Conservation (phyloP, 2,888 invertebrate genomes). For the Alloscopus bannaensis region DNA sequence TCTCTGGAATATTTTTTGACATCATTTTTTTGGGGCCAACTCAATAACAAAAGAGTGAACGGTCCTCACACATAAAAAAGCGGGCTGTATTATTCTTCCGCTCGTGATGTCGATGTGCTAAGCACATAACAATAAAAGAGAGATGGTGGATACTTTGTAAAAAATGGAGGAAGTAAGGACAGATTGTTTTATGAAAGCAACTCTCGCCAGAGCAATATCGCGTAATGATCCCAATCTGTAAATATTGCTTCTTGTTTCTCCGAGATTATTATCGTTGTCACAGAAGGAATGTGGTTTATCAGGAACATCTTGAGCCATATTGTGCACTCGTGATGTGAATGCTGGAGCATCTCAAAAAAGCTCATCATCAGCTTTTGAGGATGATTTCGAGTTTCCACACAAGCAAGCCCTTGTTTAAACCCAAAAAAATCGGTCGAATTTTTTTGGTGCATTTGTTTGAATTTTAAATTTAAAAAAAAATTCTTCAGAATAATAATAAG, state of each 20-base stretch:
- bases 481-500: neutral
- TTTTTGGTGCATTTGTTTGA: neutral
- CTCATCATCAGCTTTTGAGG: constrained; percentile 67
- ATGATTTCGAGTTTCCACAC: too few relatives aligned
- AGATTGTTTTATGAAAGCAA: constrained; percentile 54
- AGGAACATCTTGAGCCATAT: constrained; percentile 66
- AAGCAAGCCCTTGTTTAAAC: too few relatives aligned
- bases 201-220: constrained; percentile 34
- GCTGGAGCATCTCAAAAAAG: constrained; percentile 62
- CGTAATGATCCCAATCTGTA: constrained; percentile 49
- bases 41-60: constrained; percentile 45
- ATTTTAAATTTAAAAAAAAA: constrained; percentile 2
- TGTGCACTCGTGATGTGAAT: constrained; percentile 73
- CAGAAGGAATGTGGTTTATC: constrained; percentile 21
- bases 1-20: constrained; percentile 9
- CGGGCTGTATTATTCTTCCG: constrained; percentile 4
- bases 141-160: constrained; percentile 1
- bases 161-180: constrained; percentile 46
- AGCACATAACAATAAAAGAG: neutral
- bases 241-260: constrained; percentile 8
- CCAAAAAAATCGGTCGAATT: too few relatives aligned
- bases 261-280: constrained; percentile 28
- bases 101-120: too few relatives aligned
- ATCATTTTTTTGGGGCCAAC: constrained; percentile 2
- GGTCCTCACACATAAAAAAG: constrained; percentile 36